A percentile compares a stretch with the other conserved stretches of the same genome.
These are phyloP conservation scores for Daboia siamensis DNA, from an alignment of 2,113 vertebrate species.

Conservation along the genomic window DNA sequence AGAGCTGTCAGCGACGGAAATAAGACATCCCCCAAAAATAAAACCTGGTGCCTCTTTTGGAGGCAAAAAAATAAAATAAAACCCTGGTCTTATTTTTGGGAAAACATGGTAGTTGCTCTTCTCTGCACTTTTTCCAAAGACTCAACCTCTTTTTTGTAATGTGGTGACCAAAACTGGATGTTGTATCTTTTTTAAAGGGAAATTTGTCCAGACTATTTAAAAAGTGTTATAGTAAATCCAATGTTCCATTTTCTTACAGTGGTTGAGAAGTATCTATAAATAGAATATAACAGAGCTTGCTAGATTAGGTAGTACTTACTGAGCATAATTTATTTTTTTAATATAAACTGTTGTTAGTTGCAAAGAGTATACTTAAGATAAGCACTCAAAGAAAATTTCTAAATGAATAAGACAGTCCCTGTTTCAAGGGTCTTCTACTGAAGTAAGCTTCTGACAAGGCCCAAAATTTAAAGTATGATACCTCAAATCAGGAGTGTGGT, in stretches of 20 bases:
- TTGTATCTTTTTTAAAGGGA: not conserved
- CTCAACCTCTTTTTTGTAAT: not conserved
- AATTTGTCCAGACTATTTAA: not conserved
- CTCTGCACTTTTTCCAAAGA: not conserved
- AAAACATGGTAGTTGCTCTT: not conserved
- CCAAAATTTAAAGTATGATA: not conserved
- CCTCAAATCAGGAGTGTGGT: not conserved
- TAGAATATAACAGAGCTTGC: not conserved
- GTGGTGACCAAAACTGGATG: not conserved
- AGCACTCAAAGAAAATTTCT: not conserved
- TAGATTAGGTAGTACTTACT: not conserved
- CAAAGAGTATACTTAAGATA: not conserved
- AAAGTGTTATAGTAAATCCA: not conserved
- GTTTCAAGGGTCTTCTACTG: not conserved
- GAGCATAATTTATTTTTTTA: not conserved
- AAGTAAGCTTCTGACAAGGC: not conserved
- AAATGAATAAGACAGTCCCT: not conserved
- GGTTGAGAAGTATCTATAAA: not conserved
- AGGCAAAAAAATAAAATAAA: too few relatives aligned
- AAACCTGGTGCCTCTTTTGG: too few relatives aligned
- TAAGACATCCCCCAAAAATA: too few relatives aligned
- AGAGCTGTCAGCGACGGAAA: too few relatives aligned
- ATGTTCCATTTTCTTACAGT: not conserved
- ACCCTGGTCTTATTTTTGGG: too few relatives aligned
- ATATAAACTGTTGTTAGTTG: not conserved